Percentiles rank a stretch among this genome's conserved stretches.
Conservation (phyloP, 23 tunicate species). For the Trididemnum miniatum region DNA sequence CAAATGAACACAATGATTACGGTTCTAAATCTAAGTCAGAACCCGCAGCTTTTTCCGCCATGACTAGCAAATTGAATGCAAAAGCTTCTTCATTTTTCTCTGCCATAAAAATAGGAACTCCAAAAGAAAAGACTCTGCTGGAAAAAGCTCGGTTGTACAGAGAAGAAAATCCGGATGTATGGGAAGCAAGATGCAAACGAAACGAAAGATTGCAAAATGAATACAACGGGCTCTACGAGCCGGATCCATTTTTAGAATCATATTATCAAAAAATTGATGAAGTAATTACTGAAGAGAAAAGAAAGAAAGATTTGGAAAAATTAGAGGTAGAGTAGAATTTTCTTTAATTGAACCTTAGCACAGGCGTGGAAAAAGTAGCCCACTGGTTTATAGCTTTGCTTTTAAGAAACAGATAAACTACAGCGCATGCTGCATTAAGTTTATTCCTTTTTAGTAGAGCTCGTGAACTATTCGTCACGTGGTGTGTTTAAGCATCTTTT, state of each 20-base stretch:
- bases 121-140: not conserved
- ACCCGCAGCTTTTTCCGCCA: not conserved
- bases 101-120: not conserved
- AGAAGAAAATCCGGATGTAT: conserved; percentile 8
- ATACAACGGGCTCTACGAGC: not conserved
- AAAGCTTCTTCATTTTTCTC: not conserved
- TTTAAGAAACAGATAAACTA: no score
- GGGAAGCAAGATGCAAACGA: conserved; percentile 1
- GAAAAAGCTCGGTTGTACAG: conserved; percentile 8
- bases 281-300: not conserved
- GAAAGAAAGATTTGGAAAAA: not conserved
- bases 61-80: not conserved
- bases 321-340: conserved; percentile 21
- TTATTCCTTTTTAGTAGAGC: no score
- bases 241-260: conserved; percentile 15
- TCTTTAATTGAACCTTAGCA: no score
- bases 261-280: conserved; percentile 23
- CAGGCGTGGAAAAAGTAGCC: no score
- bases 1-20: no score
- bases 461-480: no score
- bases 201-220: not conserved
- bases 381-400: no score
- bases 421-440: no score
- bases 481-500: no score
- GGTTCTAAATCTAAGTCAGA: not conserved